Evolutionary conservation across 2,113 vertebrate genomes (phyloP).

Genomic region (Phainopepla nitens): DNA sequence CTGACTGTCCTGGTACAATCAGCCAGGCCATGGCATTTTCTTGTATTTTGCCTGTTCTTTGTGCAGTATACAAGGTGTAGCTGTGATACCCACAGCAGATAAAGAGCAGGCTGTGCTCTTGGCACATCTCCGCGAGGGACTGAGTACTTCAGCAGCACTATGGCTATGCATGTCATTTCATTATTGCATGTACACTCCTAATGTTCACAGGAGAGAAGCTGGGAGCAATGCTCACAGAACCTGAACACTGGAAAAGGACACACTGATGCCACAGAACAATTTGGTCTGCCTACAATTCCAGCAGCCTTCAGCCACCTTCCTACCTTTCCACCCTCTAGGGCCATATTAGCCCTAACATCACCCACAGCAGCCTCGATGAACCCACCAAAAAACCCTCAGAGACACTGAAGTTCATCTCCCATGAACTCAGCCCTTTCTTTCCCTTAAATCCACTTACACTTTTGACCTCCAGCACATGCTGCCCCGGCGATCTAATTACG

Average conservation of each 20-base stretch:
- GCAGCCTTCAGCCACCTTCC: background rate
- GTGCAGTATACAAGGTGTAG: background rate
- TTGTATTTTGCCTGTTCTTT: background rate
- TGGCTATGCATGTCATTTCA: accelerated
- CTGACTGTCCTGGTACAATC: background rate
- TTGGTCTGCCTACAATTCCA: background rate
- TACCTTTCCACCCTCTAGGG: background rate
- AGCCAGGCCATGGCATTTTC: background rate
- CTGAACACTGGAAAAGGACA: accelerated
- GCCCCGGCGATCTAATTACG: background rate
- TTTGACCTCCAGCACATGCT: background rate
- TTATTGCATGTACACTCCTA: accelerated
- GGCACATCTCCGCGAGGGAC: background rate
- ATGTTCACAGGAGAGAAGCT: background rate
- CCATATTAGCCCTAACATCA: background rate
- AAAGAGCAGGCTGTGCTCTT: background rate
- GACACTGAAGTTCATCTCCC: background rate
- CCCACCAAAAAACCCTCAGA: accelerated
- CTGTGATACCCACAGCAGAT: background rate
- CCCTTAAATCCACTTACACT: background rate
- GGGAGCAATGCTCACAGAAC: background rate
- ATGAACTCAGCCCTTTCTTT: background rate
- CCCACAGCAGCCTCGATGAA: background rate
- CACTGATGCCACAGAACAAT: background rate
- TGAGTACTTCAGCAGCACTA: background rate